Base-by-base conservation (phyloP, 2,888 invertebrate genomes). In the Drosophila prolongata region DNA sequence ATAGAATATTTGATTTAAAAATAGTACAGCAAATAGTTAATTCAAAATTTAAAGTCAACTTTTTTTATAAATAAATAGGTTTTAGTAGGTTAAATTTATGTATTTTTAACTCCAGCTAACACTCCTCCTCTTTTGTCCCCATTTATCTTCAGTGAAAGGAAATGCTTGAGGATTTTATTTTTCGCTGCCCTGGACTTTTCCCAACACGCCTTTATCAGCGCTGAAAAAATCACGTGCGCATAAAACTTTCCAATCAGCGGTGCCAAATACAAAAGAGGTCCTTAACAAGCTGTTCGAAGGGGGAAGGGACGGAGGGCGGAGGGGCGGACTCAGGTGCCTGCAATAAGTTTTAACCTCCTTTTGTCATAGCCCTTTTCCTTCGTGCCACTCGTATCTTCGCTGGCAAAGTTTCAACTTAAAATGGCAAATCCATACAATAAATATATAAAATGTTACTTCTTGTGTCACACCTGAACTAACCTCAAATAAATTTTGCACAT, bases 381-480 rank as follows among this genome's bases (percentile, higher is more conserved):
- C 49, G 16, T 50, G 80, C 77, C 52, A 52, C 58, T 58, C 58
- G 58, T 83, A 83, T 78, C 81, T 83, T 69, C 54, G 75, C 68
- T 49, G 61, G 69, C 67, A 77, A 79, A 77, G 79, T 76, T 81
- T 66, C 77, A 80, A 76, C 82, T 87, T 82, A 74, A 87, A 85
- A 85, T 85, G 85, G 87, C 79, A 85, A 85, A 85, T 85, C 87
- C 87, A 85, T 87, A 85, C 85, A 87, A 85, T 85, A 85, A 85
- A 85, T 85, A 85, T 87, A 86, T 87, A 86, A 86, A 87, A 86
- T 86, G 86, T 83, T 86, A 83, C 81, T 72, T 75, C 79, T 77
- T 78, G 79, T 83, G 86, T 87, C 86, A 85, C 86, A 86, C 88
- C 86, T 87, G 84, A 89, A 80, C 86, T 84, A 89, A 89, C 88